phyloP scores from a whole-genome alignment of 2,797 vertebrate genomes.

The Hippocampus kuda region DNA sequence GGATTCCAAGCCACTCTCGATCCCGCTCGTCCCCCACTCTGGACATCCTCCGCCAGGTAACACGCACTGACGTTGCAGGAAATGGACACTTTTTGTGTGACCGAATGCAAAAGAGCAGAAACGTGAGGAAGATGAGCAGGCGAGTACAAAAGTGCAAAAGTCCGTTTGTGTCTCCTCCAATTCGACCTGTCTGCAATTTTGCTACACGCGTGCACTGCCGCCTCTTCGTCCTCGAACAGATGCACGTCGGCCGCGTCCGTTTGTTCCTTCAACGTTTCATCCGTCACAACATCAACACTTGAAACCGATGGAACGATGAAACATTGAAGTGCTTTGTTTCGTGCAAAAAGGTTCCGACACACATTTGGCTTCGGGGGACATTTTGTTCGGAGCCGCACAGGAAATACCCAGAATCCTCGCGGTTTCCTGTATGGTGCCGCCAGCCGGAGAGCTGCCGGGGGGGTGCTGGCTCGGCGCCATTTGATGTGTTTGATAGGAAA shows the following conservation, averaged over 20 bases:
- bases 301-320: neutral
- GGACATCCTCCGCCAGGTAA: slow-evolving; percentile 73
- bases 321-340: neutral
- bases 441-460: slow-evolving; percentile 34
- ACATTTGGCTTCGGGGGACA: slow-evolving; percentile 12
- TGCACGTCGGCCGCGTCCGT: neutral
- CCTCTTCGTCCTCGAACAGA: neutral
- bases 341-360: neutral
- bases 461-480: slow-evolving; percentile 41
- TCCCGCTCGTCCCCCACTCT: slow-evolving; percentile 76
- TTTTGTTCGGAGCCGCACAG: slow-evolving; percentile 37
- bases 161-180: neutral
- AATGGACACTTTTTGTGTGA: neutral
- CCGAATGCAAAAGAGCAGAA: neutral
- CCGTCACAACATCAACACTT: neutral
- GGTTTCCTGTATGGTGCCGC: slow-evolving; percentile 62
- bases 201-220: neutral
- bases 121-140: neutral
- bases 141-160: no score
- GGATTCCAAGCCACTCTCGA: slow-evolving; percentile 64
- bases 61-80: no score
- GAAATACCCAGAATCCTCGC: slow-evolving; percentile 52
- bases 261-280: neutral
- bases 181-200: neutral
- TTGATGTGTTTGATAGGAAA: slow-evolving; percentile 46